Evolutionary conservation across 2,888 invertebrate species (phyloP), one percentile per base, ranked within the genome.

Genomic region (Strigamia crassipes): DNA sequence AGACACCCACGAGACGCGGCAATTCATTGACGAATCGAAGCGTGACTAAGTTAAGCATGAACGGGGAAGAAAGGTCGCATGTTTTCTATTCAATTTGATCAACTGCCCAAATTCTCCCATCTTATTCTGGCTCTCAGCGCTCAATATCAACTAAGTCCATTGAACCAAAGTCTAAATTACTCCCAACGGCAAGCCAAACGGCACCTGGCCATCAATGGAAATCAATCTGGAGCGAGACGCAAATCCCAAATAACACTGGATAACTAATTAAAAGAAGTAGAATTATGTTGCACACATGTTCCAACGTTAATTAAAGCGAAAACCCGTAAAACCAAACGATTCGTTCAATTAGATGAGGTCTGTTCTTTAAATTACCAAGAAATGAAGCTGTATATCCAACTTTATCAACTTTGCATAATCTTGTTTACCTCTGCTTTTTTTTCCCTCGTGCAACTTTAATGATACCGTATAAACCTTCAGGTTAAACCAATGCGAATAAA

Each of bases 51-150:
- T 66, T 66, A 66, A 66, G 27, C 66, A 66, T 66, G 66, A 66
- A 66, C 66, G 51, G 18, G 51, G 9, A 13, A 27, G 66, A 23
- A 10, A 66, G 66, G 66, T 23, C 23, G 66, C 66, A 66, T 66
- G 66, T 66, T 66, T 66, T 66, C 66, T 66, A 66, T 66, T 66
- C 66, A 66, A 66, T 66, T 66, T 66, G 66, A 66, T 66, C 66
- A 66, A 66, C 66, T 66, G 66, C 66, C 66, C 66, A 66, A 66
- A 66, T 66, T 66, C n/a, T 31, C 31, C 66, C 66, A 27, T 31
- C 51, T 51, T 51, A n/a, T 18, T 15, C 51, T 51, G 10, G 51
- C 51, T 51, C 51, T 51, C 18, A 51, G 51, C 51, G 51, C 27
- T 66, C 66, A 27, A 66, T 66, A 51, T 51, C 51, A 51, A 51